Conservation (phyloP, 53 echinoderm and acorn worm species). For the Echinarachnius parma region DNA sequence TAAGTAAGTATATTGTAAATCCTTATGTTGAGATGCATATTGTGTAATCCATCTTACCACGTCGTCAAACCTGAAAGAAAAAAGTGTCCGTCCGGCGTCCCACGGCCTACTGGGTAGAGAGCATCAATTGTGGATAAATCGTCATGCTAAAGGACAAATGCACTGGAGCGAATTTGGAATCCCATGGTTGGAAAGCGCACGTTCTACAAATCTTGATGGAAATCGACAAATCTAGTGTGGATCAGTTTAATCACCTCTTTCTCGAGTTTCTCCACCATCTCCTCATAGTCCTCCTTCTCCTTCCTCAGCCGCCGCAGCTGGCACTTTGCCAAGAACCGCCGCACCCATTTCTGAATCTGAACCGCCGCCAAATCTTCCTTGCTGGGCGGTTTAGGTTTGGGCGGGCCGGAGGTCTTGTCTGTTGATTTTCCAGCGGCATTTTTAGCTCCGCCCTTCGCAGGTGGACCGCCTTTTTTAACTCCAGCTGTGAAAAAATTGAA, state of each 20-base stretch:
- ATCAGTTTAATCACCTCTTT: conserved; percentile 82
- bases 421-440: conserved; percentile 25
- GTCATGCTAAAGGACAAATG: too few species aligned
- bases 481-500: conserved; percentile 36
- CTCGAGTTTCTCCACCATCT: conserved; percentile 90
- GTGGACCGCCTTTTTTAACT: conserved; percentile 18
- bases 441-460: conserved; percentile 31
- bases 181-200: too few species aligned
- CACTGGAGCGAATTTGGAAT: too few species aligned
- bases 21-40: too few species aligned
- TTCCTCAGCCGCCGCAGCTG: conserved; percentile 53
- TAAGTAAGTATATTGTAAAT: too few species aligned
- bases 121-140: too few species aligned
- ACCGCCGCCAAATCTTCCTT: conserved; percentile 78
- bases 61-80: too few species aligned
- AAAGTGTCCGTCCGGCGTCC: too few species aligned
- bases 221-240: too few species aligned
- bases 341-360: conserved; percentile 88
- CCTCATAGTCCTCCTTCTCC: conserved; percentile 90
- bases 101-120: too few species aligned
- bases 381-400: conserved; percentile 75
- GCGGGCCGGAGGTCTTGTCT: conserved; percentile 23
- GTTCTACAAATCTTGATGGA: too few species aligned
- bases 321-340: conserved; percentile 74
- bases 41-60: too few species aligned